Percentiles rank a stretch among this genome's conserved stretches.
Evolutionary conservation across 37 sponge, comb jelly and placozoan genomes (phyloP).

Genomic region (Oopsacas minuta): DNA sequence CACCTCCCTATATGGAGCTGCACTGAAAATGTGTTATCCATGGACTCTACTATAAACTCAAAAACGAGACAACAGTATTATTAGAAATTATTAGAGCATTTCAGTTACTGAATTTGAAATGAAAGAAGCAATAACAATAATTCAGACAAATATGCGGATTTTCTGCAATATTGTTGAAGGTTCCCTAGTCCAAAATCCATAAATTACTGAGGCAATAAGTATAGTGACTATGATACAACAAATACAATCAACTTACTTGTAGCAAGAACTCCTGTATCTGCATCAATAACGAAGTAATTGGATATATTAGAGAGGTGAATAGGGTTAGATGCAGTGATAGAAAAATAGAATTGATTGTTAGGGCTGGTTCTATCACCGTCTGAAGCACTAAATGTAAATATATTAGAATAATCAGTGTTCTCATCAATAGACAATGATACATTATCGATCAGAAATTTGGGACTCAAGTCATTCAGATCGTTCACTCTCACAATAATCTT

Average conservation of each 20-base stretch:
- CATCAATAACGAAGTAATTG: neutral
- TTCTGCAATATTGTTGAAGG: no score
- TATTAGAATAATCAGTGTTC: neutral
- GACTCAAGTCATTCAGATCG: neutral
- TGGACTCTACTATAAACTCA: no score
- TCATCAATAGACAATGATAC: neutral
- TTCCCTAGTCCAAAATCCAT: no score
- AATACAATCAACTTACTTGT: neutral
- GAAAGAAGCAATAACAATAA: no score
- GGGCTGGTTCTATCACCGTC: conserved; percentile 10
- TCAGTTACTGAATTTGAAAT: no score
- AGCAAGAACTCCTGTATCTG: neutral
- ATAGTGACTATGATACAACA: no score
- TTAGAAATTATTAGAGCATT: no score
- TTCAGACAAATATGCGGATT: no score
- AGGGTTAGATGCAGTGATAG: neutral
- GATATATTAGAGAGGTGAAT: neutral
- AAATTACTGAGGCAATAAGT: no score
- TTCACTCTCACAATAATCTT: neutral
- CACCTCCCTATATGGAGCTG: no score
- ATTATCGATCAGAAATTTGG: conserved; percentile 2
- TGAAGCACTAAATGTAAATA: neutral
- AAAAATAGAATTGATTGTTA: conserved; percentile 11
- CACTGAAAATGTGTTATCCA: no score
- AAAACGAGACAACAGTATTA: no score